Conservation (phyloP, 2,888 invertebrate species). For the Pomacea canaliculata region DNA sequence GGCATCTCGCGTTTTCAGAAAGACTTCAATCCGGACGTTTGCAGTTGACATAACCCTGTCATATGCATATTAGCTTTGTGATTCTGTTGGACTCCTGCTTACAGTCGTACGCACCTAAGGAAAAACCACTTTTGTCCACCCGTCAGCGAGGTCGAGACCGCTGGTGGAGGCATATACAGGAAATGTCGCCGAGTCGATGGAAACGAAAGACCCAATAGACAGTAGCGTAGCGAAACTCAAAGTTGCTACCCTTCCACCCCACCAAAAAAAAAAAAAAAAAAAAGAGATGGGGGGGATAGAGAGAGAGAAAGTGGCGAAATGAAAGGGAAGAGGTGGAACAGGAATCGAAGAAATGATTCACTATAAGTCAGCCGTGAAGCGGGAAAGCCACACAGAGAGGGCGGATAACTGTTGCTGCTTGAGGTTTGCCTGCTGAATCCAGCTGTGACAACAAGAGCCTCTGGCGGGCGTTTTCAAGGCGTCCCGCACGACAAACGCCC, state of each 20-base stretch:
- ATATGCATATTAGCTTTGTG: no score
- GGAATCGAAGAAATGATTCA: not conserved
- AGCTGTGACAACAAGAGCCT: not conserved
- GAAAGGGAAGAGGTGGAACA: not conserved
- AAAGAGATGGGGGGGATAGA: not conserved
- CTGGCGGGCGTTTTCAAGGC: not conserved
- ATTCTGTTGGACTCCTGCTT: not conserved
- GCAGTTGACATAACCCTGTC: no score
- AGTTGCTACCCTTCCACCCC: no score
- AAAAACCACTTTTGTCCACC: not conserved
- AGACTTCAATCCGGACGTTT: no score
- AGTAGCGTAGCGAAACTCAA: no score
- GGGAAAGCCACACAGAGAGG: not conserved
- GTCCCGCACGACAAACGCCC: not conserved
- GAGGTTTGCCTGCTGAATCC: not conserved
- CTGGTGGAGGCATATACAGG: no score
- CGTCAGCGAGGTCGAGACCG: not conserved
- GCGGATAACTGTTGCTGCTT: not conserved
- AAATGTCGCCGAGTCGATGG: no score
- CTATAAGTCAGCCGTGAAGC: no score
- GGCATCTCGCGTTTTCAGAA: no score
- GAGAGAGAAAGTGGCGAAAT: not conserved
- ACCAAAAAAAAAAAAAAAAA: not conserved
- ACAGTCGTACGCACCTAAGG: not conserved
- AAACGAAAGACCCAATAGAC: no score